These are phyloP conservation scores for Paramormyrops hopkinsi DNA, from an alignment of 2,797 vertebrate genomes.

Conservation along the genomic window DNA sequence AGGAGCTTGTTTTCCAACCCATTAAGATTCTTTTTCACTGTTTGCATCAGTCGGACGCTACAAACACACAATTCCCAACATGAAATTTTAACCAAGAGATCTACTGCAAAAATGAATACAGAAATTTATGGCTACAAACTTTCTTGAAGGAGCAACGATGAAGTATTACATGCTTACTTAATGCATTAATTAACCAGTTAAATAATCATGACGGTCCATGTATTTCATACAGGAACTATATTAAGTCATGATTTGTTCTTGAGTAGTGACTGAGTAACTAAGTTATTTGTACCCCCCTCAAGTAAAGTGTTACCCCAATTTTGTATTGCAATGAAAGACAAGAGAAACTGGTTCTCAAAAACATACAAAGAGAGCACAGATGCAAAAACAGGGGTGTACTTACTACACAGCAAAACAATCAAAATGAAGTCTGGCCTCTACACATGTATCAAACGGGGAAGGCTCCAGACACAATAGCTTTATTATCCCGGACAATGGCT, in stretches of 20 bases:
- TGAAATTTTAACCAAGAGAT: not conserved
- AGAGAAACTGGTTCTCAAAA: not conserved
- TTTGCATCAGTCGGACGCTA: not conserved
- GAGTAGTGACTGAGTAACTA: not conserved
- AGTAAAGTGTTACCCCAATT: not conserved
- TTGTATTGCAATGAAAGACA: not conserved
- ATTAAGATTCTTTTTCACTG: not conserved
- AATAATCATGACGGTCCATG: not conserved
- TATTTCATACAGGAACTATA: not conserved
- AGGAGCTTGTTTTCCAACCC: not conserved
- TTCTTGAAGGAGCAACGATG: not conserved
- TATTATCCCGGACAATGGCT: not conserved
- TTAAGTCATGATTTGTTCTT: not conserved
- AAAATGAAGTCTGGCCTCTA: not conserved
- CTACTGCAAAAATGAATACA: not conserved
- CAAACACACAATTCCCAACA: not conserved
- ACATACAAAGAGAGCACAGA: not conserved
- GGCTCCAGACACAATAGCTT: not conserved
- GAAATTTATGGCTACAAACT: not conserved
- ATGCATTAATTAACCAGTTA: not conserved
- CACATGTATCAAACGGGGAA: not conserved
- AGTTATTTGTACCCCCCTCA: not conserved
- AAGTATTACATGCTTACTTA: not conserved
- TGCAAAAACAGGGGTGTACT: not conserved
- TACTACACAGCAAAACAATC: not conserved